phyloP scores from a whole-genome alignment of 2,113 vertebrate genomes.

The Pangasianodon hypophthalmus region DNA sequence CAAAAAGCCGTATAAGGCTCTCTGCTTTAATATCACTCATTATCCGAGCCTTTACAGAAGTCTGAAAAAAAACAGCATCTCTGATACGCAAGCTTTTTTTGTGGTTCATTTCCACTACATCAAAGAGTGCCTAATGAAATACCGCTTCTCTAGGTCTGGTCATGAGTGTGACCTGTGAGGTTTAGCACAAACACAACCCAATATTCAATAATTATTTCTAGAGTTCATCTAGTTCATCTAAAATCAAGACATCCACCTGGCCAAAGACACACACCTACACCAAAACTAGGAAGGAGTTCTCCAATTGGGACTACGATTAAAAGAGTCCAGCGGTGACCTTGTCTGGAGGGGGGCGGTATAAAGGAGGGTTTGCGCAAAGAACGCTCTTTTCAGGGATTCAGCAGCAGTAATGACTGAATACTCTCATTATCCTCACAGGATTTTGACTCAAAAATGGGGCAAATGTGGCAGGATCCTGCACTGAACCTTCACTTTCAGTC shows the following conservation, averaged over 20 bases:
- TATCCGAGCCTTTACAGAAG: slow-evolving; percentile 6
- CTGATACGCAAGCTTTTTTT: not conserved
- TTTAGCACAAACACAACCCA: slow-evolving; percentile 4
- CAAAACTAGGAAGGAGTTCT: not conserved
- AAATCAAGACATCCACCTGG: not conserved
- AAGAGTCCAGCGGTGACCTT: slow-evolving; percentile 43
- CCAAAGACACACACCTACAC: not conserved
- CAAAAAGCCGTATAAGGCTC: slow-evolving; percentile 22
- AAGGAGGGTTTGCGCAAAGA: slow-evolving; percentile 22
- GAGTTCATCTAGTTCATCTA: not conserved
- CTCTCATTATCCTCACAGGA: slow-evolving; percentile 45
- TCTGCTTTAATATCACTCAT: slow-evolving; percentile 26
- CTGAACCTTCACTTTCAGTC: too few relatives aligned
- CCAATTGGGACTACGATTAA: slow-evolving; percentile 46
- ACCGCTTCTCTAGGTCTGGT: not conserved
- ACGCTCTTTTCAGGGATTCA: slow-evolving; percentile 33
- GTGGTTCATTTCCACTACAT: slow-evolving; percentile 5
- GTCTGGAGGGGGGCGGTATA: slow-evolving; percentile 16
- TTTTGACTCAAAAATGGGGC: not conserved
- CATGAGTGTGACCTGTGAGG: not conserved
- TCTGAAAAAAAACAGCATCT: not conserved
- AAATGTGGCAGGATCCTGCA: not conserved
- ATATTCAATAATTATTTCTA: slow-evolving; percentile 30
- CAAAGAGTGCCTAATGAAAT: slow-evolving; percentile 8
- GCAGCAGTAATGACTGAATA: slow-evolving; percentile 42